Evolutionary conservation across 2,113 vertebrate species (phyloP).

Genomic region (Bos taurus): ARS-UCD2.0 NC_037334.1:81425501-81426000

Average conservation of each 20-base stretch:
- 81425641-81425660: neutral
- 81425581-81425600: neutral
- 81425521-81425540: neutral
- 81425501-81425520: neutral
- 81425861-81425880: conserved; percentile 99
- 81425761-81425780: neutral
- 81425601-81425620: neutral
- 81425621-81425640: neutral
- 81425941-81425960: conserved; percentile 47
- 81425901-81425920: conserved; percentile 95
- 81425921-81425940: conserved; percentile 60
- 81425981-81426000: conserved; percentile 35
- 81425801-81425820: neutral
- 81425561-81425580: conserved; percentile 12
- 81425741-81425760: neutral
- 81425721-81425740: neutral
- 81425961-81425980: conserved; percentile 41
- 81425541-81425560: neutral
- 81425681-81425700: neutral
- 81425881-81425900: conserved; percentile 97
- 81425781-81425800: neutral
- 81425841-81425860: conserved; percentile 76
- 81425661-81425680: conserved; percentile 13
- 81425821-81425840: neutral
- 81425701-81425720: neutral